Conservation (phyloP, 2,797 vertebrate species). For the Rhincodon typus region DNA sequence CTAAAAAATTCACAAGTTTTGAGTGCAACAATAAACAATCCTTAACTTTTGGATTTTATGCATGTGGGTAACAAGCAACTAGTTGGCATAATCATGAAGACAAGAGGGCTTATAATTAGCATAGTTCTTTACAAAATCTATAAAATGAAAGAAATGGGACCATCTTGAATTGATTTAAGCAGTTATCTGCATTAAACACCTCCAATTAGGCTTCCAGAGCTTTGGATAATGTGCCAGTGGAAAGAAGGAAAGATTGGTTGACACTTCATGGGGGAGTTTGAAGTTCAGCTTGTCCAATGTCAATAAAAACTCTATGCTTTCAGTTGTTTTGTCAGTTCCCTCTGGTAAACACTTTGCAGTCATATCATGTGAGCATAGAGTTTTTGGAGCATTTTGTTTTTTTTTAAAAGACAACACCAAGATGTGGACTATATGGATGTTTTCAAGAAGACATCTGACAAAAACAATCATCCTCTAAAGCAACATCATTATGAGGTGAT, state of each 20-base stretch:
- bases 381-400: not conserved
- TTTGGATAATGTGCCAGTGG: not conserved
- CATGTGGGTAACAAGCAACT: not conserved
- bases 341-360: not conserved
- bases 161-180: constrained; percentile 11
- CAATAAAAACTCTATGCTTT: not conserved
- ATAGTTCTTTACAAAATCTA: not conserved
- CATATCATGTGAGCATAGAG: not conserved
- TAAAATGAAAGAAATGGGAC: not conserved
- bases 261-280: too few species aligned
- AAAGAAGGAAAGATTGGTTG: not conserved
- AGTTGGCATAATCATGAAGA: not conserved
- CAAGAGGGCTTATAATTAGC: not conserved
- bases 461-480: not conserved
- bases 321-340: not conserved
- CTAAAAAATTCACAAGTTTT: too few species aligned
- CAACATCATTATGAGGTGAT: not conserved
- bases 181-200: not conserved
- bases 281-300: not conserved
- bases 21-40: not conserved
- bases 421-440: not conserved
- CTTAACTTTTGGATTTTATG: not conserved
- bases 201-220: not conserved
- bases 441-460: not conserved
- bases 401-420: not conserved